Percentiles rank a stretch among this genome's conserved stretches.
Evolutionary conservation across 2,797 vertebrate species (phyloP).

Genomic region (Silurus lanzhouensis): DNA sequence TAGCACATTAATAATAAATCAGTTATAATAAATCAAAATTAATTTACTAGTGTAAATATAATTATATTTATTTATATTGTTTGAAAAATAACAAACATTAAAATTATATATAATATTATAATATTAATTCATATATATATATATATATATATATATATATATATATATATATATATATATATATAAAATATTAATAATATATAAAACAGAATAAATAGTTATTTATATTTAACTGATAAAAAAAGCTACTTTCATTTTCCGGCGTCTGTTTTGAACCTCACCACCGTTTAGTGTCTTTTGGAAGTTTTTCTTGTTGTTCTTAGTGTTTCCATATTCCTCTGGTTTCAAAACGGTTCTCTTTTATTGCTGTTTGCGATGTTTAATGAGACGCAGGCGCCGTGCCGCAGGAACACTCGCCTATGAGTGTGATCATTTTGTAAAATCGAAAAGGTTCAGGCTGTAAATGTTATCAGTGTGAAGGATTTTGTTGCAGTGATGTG

Average conservation of each 20-base stretch:
- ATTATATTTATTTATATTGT: too few species aligned
- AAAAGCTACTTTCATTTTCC: too few species aligned
- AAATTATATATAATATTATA: too few species aligned
- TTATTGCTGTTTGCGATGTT: conserved; percentile 11
- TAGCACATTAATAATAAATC: too few species aligned
- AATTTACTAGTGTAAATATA: too few species aligned
- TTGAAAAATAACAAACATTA: too few species aligned
- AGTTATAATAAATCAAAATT: too few species aligned
- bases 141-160: background rate
- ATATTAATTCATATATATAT: background rate
- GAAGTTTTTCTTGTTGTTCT: background rate
- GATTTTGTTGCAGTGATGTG: too few species aligned
- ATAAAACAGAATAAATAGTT: too few species aligned
- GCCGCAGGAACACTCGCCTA: background rate
- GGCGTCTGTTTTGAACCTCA: background rate
- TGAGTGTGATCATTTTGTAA: background rate
- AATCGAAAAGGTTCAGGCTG: background rate
- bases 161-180: background rate
- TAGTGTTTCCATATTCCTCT: conserved; percentile 19
- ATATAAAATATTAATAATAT: too few species aligned
- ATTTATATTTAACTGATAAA: too few species aligned
- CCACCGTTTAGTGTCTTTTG: background rate
- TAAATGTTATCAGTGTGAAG: background rate
- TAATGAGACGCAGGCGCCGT: background rate
- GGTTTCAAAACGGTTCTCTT: conserved; percentile 3